Evolutionary conservation across 2,113 vertebrate species (phyloP).

Genomic region (Hippopotamus amphibius): DNA sequence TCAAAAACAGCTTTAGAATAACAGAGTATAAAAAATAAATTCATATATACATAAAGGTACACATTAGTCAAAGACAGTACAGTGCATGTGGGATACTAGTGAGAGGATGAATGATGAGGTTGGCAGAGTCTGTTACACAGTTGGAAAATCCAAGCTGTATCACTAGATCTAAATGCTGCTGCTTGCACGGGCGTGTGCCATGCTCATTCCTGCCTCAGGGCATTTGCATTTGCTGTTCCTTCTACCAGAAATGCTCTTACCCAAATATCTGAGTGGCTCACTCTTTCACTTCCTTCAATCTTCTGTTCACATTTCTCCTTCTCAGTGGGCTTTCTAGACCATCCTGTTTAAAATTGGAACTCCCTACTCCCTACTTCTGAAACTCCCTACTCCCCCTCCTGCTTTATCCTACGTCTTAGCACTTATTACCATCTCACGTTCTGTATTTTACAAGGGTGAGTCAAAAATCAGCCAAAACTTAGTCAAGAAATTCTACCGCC

Average conservation of each 20-base stretch:
- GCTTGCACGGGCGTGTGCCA: accelerated
- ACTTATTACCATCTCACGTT: background rate
- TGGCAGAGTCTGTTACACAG: background rate
- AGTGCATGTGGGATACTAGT: background rate
- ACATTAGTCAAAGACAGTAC: background rate
- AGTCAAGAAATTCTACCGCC: too few species aligned
- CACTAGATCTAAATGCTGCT: background rate
- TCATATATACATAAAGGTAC: background rate
- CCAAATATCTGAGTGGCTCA: background rate
- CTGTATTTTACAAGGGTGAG: background rate
- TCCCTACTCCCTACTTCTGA: background rate
- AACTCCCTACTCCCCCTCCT: background rate
- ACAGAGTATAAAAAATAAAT: background rate
- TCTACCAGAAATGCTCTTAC: background rate
- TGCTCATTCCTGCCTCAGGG: background rate
- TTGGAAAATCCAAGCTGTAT: background rate
- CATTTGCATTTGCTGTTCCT: background rate
- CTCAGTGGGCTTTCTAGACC: background rate
- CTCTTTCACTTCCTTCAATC: background rate
- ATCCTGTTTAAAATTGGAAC: background rate
- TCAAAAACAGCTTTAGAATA: background rate
- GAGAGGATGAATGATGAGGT: background rate
- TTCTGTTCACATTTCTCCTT: background rate
- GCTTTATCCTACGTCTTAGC: background rate
- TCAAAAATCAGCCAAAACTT: too few species aligned